Percentiles rank a stretch among this genome's conserved stretches.
Conservation (phyloP, 2,113 vertebrate species). For the Hemiscyllium ocellatum region DNA sequence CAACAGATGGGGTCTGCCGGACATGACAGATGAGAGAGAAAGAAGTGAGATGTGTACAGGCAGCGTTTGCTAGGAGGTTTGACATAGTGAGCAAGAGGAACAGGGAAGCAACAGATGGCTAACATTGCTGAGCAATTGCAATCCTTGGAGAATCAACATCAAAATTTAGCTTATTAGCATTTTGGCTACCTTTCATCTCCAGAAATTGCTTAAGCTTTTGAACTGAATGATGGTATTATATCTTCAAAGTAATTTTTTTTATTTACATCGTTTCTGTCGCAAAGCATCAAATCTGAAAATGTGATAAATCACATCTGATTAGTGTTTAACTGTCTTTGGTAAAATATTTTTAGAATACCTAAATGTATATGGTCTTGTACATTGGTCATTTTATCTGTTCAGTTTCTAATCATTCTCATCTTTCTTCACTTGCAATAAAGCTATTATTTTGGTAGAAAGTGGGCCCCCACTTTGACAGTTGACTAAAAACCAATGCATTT, state of each 20-base stretch:
- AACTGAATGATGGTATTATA: no score
- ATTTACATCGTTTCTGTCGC: background rate
- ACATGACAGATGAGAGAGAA: background rate
- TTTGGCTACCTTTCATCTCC: background rate
- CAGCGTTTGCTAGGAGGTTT: background rate
- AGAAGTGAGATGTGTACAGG: background rate
- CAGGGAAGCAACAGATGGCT: background rate
- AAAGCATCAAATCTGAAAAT: background rate
- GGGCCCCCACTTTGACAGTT: background rate
- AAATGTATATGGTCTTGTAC: background rate
- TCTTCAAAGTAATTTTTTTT: background rate
- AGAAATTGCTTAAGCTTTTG: background rate
- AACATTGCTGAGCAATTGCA: background rate
- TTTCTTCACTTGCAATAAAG: background rate
- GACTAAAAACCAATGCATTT: background rate
- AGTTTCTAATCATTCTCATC: background rate
- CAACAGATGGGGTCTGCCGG: background rate
- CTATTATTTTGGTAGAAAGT: background rate
- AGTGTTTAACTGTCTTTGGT: background rate
- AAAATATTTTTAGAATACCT: background rate
- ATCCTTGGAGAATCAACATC: background rate
- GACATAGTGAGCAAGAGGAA: background rate
- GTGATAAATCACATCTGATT: background rate
- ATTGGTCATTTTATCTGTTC: background rate
- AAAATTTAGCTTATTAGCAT: background rate